Evolutionary conservation across 2,797 vertebrate species (phyloP), one percentile per base, ranked within the genome.

Genomic region (Parotocinclus haroldoi): DNA sequence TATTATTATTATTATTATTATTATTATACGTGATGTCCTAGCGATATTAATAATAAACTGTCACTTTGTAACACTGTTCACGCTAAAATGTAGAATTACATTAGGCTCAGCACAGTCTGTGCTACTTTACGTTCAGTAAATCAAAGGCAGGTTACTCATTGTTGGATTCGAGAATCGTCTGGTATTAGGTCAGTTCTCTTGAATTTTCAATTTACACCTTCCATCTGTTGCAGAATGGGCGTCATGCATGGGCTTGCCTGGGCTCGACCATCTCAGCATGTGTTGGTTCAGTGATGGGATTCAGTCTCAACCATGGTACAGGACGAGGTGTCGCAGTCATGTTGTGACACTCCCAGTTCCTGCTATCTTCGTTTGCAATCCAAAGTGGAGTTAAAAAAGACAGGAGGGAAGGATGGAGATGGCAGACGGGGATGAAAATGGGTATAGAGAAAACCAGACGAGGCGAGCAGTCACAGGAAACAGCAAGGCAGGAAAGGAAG

Each of bases 181-280:
- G 7, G 36, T 60, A 45, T 51, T 68, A 45, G 51, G 42, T 37
- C 19, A 16, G n/a, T n/a, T 14, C 10, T 46, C 42, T 42, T 18
- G 12, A 13, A 68, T n/a, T 71, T 74, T 58, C 50, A 72, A 74
- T 76, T 66, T 66, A 46, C 73, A 69, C 71, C 62, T 69, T 51
- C 44, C n/a, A n/a, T 48, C n/a, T 53, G 17, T 68, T 61, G 36
- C 44, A 36, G 55, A 55, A 59, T 49, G 48, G 7, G 48, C 14
- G 14, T 42, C 45, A 59, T 18, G 55, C 54, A 59, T 52, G 58
- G 56, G 48, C 66, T 36, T 69, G 68, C 55, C 66, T 66, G 74
- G 69, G 50, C 73, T 64, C 56, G 76, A 44, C 44, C 7, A 36
- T 46, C 39, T 58, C 52, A 45, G 38, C 57, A 40, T 46, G 54